Conservation (phyloP, 2,113 vertebrate genomes). For the Hippoglossus stenolepis region DNA sequence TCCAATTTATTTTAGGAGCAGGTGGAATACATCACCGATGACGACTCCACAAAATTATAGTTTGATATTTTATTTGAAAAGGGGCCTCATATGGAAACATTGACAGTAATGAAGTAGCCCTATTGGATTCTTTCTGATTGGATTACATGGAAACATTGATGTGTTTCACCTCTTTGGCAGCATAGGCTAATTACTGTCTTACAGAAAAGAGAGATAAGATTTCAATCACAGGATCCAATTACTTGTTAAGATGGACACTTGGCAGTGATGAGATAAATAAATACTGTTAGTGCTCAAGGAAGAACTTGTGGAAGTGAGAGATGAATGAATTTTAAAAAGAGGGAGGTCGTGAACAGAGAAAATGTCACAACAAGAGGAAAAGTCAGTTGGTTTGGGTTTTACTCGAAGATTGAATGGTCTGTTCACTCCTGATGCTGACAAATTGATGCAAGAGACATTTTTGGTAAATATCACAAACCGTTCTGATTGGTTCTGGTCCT, state of each 20-base stretch:
- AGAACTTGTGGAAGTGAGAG: not conserved
- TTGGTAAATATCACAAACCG: constrained; percentile 10
- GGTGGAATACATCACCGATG: not conserved
- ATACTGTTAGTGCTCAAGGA: constrained; percentile 13
- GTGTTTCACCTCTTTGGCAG: constrained; percentile 33
- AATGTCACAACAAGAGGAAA: not conserved
- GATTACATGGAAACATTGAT: constrained; percentile 4
- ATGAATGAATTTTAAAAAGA: not conserved
- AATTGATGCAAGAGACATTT: constrained; percentile 33
- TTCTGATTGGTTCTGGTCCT: constrained; percentile 47
- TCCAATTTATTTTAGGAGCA: constrained; percentile 4
- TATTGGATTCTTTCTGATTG: not conserved
- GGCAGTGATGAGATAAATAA: constrained; percentile 17
- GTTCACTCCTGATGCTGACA: constrained; percentile 72
- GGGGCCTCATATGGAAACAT: constrained; percentile 5
- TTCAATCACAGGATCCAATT: constrained; percentile 20
- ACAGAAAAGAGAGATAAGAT: not conserved
- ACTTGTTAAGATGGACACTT: constrained; percentile 60
- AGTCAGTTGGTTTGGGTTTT: constrained; percentile 40
- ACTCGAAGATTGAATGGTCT: constrained; percentile 29
- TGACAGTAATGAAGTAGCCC: not conserved
- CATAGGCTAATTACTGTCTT: not conserved
- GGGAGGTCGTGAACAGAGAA: constrained; percentile 6
- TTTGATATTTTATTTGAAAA: constrained; percentile 1
- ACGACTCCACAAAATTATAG: not conserved